phyloP scores from a whole-genome alignment of 2,113 vertebrate genomes.

The Boleophthalmus pectinirostris region DNA sequence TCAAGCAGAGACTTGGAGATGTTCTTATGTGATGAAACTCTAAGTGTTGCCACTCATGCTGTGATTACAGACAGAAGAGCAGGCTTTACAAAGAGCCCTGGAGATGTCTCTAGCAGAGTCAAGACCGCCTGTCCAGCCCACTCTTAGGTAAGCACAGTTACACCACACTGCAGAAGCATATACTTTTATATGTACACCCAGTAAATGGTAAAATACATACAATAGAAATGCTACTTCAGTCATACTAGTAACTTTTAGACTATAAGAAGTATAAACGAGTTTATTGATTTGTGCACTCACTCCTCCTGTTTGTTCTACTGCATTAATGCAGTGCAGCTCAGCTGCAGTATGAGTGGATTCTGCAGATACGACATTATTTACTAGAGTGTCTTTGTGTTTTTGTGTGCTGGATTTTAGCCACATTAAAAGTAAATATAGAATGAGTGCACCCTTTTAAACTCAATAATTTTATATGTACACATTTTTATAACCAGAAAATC shows the following conservation, averaged over 20 bases:
- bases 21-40: background rate
- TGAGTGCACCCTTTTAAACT: background rate
- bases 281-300: background rate
- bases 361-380: background rate
- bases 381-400: background rate
- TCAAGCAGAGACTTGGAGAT: background rate
- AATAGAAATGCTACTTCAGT: background rate
- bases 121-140: slow-evolving; percentile 53
- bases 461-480: background rate
- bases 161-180: background rate
- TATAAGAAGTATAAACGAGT: background rate
- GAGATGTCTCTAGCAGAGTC: slow-evolving; percentile 92
- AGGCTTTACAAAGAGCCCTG: slow-evolving; percentile 92
- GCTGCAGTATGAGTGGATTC: background rate
- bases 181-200: background rate
- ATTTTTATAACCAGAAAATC: background rate
- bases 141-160: slow-evolving; percentile 75
- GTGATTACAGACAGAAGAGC: slow-evolving; percentile 86
- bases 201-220: no score
- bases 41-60: slow-evolving; percentile 13
- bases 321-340: slow-evolving; percentile 5
- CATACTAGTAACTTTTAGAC: background rate
- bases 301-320: background rate
- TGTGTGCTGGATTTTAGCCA: background rate
- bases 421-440: background rate